A percentile compares a stretch with the other conserved stretches of the same genome.
These are phyloP conservation scores for Chroicocephalus ridibundus DNA, from an alignment of 2,113 vertebrate species.

Conservation along the genomic window DNA sequence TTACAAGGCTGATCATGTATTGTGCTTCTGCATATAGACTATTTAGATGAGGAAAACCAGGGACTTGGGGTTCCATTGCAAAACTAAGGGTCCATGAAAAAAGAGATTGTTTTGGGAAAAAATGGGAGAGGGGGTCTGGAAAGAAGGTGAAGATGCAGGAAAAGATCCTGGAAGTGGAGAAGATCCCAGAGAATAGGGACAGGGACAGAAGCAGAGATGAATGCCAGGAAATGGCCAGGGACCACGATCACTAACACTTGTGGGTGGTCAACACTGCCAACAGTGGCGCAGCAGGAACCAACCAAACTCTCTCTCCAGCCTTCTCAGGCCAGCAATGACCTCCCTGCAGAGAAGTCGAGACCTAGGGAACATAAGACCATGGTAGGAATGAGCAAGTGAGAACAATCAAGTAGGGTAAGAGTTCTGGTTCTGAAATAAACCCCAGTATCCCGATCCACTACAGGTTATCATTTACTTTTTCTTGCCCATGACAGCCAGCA, in stretches of 20 bases:
- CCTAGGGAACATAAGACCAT: neutral
- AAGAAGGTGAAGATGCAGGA: neutral
- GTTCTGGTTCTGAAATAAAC: neutral
- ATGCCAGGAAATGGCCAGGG: neutral
- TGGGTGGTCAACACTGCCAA: neutral
- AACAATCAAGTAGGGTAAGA: neutral
- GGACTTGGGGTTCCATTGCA: neutral
- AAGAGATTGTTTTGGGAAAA: neutral
- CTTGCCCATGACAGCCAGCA: neutral
- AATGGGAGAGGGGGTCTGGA: neutral
- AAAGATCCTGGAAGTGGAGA: neutral
- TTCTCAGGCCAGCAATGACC: neutral
- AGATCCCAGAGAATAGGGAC: neutral
- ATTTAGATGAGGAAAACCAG: neutral
- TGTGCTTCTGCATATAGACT: neutral
- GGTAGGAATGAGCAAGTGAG: fast-evolving
- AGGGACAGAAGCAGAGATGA: neutral
- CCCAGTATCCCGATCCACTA: neutral
- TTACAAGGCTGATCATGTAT: neutral
- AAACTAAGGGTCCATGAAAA: neutral
- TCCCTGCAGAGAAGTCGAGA: neutral
- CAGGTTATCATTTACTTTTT: neutral
- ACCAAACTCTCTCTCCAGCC: neutral
- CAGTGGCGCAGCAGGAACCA: neutral
- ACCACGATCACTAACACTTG: neutral